Conservation (phyloP, 2,113 vertebrate species). For the Vicugna pacos region DNA sequence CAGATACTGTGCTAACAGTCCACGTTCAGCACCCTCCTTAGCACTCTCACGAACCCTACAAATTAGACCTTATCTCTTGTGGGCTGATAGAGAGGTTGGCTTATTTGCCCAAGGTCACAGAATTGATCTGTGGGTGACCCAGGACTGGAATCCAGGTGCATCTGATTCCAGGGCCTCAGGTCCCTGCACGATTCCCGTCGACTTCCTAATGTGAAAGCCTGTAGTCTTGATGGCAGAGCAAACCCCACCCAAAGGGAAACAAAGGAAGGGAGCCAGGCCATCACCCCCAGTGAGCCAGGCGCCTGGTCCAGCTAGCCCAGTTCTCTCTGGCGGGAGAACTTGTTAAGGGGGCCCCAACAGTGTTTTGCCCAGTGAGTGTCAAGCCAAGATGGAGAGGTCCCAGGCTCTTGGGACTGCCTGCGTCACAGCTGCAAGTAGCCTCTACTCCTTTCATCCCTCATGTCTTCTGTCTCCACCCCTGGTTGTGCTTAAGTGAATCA, state of each 20-base stretch:
- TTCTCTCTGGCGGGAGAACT: background rate
- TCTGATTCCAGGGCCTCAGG: background rate
- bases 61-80: too few relatives aligned
- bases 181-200: background rate
- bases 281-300: background rate
- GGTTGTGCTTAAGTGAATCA: conserved; percentile 81
- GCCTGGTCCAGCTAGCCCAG: background rate
- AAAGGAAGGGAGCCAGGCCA: background rate
- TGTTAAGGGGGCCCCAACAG: background rate
- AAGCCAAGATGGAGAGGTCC: background rate
- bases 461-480: background rate
- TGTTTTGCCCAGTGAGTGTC: background rate
- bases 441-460: background rate
- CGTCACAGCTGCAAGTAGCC: background rate
- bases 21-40: background rate
- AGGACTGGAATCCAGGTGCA: background rate
- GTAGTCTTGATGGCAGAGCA: background rate
- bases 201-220: background rate
- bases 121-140: background rate
- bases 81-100: background rate
- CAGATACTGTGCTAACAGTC: background rate
- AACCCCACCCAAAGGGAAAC: background rate
- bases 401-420: background rate
- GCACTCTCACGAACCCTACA: background rate
- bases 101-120: background rate